Evolutionary conservation across 2,888 invertebrate genomes (phyloP), one percentile per base, ranked within the genome.

Genomic region (Adineta ricciae): DNA sequence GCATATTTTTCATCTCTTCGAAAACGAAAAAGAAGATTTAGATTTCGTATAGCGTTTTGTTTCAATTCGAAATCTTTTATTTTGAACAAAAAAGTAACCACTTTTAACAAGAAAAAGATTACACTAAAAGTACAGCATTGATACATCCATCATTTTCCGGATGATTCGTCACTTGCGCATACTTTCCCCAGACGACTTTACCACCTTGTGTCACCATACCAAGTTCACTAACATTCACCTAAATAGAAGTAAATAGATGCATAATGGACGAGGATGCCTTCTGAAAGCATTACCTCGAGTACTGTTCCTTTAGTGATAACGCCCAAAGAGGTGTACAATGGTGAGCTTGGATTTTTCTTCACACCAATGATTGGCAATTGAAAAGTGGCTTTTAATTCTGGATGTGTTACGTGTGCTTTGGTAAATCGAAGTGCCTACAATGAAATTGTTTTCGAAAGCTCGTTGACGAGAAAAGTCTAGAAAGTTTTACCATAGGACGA

Each of bases 111-210:
- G 14, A 19, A 64, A 50, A 64, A 72, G 46, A 41, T 93, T 93
- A 98, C 87, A 99, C 95, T 90, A 99, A 92, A 86, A 99, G 92
- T 86, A 99, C 95, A 89, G 98, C 97, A 92, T 99, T 99, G 86
- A 99, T 97, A 89, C 97, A 98, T 32, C 99, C 99, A 92, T 99
- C 99, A 91, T 99, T 99, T 91, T 99, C 99, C 0, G 99, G 99
- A 92, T 98, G 96, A 91, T 99, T 99, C 0, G 98, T 98, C 32
- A 99, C 97, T 91, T 98, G 99, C 0, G 99, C 99, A 90, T 96
- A 99, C 92, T 99, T 99, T 86, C 98, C 99, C 99, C 99, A 99
- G 0, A 99, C 96, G 83, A 99, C 97, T 93, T 97, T 99, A 86
- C 99, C 99, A 16, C 96, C 95, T 90, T 97, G 97, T 0, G 99